Base-by-base conservation (phyloP, 2,888 invertebrate genomes). In the Parelbella ahira region DNA sequence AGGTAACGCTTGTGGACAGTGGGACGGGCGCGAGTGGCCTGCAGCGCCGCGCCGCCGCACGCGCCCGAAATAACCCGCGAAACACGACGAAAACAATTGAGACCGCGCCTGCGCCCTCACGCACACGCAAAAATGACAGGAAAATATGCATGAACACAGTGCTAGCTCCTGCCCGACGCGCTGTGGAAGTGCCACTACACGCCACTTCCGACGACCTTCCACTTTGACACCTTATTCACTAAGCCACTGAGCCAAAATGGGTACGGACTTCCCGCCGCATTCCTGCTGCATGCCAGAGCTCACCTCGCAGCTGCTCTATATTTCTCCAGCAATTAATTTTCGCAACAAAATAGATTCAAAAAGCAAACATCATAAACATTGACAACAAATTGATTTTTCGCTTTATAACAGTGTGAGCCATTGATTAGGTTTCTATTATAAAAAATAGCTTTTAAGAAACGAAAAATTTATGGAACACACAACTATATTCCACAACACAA, bases 81-180 rank as follows among this genome's bases (percentile, higher is more conserved):
- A 84, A 86, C 78, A 84, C 84, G 77, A 87, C 81, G 83, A 87
- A 87, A 87, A 87, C 86, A 84, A 86, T 84, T 75, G 74, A 64
- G 68, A 68, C 68, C 73, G 78, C 69, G 73, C 69, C 63, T 68
- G 77, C 70, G 72, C 72, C 69, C 78, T 74, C 76, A 64, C 68
- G 65, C 65, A 60, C 65, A 55, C 63, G 69, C 81, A 77, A 82
- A 83, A 82, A 83, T 82, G 68, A 82, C 71, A 63, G 63, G 65
- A 59, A 81, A 79, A 78, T 79, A 80, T 77, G 73, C 73, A 63
- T 49, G 51, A 51, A 48, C 45, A 33, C 38, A 57, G 44, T 52
- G 52, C 51, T 49, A 54, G 48, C 53, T 54, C 44, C 46, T 47
- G 43, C 25, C 44, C 41, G 45, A 53, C 50, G 52, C 47, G 51